These are phyloP conservation scores for Brotula barbata DNA, from an alignment of 2,797 vertebrate species.

Conservation along the genomic window DNA sequence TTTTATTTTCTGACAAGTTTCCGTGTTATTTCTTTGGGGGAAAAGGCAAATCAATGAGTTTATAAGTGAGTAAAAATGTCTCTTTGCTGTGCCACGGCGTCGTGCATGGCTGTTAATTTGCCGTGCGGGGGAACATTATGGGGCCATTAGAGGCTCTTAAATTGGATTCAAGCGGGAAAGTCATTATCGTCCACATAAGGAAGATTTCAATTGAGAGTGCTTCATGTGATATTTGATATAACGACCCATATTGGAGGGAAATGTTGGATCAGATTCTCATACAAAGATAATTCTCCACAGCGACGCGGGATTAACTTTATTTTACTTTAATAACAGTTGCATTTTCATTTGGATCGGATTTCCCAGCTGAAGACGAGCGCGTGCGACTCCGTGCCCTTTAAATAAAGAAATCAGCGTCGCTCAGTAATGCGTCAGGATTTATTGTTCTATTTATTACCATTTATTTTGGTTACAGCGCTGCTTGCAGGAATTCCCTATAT, in stretches of 20 bases:
- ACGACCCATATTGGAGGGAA: conserved; percentile 60
- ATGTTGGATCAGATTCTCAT: conserved; percentile 56
- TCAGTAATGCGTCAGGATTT: conserved; percentile 26
- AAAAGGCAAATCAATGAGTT: conserved; percentile 56
- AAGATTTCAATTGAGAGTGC: conserved; percentile 73
- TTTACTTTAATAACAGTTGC: conserved; percentile 61
- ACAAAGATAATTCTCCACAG: conserved; percentile 61
- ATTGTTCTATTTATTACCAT: conserved; percentile 20
- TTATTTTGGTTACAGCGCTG: not conserved
- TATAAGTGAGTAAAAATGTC: conserved; percentile 64
- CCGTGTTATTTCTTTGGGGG: conserved; percentile 48
- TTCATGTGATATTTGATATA: conserved; percentile 70
- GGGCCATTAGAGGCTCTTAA: conserved; percentile 72
- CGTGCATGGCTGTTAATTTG: conserved; percentile 66
- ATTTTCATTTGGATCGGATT: conserved; percentile 55
- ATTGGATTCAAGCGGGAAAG: conserved; percentile 74
- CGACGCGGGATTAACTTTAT: conserved; percentile 49
- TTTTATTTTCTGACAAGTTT: not conserved
- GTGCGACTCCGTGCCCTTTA: conserved; percentile 40
- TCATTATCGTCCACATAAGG: conserved; percentile 71
- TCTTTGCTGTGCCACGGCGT: conserved; percentile 54
- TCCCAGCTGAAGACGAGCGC: conserved; percentile 43
- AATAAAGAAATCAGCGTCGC: conserved; percentile 32
- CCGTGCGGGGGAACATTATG: conserved; percentile 66
- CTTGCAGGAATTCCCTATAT: not conserved